Evolutionary conservation across 2,113 vertebrate genomes (phyloP).

Genomic region (Tenrec ecaudatus): DNA sequence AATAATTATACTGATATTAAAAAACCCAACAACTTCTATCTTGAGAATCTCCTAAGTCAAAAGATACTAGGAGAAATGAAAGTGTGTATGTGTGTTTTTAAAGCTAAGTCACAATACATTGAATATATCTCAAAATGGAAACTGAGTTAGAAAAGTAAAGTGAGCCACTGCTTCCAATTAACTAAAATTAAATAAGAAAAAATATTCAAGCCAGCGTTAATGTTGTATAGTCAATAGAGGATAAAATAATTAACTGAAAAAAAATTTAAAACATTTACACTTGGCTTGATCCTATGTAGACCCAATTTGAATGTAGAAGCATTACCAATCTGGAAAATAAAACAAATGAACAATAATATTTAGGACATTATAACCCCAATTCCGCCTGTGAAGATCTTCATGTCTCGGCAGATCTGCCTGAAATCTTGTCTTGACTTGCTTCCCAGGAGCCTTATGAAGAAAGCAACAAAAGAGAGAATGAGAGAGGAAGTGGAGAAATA

Average conservation of each 20-base stretch:
- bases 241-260: not conserved
- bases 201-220: constrained; percentile 2
- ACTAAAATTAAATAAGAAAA: constrained; percentile 49
- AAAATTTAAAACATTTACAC: not conserved
- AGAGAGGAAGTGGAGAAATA: constrained; percentile 7
- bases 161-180: constrained; percentile 20
- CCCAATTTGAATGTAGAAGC: not conserved
- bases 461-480: not conserved
- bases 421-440: constrained; percentile 64
- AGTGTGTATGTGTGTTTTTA: not conserved
- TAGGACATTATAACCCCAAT: constrained; percentile 6
- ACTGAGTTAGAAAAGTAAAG: not conserved
- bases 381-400: constrained; percentile 40
- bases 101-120: not conserved
- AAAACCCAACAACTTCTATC: not conserved
- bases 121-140: constrained; percentile 36
- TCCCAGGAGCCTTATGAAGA: constrained; percentile 57
- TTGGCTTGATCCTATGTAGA: constrained; percentile 32
- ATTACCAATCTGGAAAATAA: constrained; percentile 37
- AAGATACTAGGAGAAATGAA: not conserved
- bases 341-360: constrained; percentile 5
- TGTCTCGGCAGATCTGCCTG: constrained; percentile 67
- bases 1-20: not conserved
- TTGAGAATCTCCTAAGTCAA: not conserved
- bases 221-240: not conserved